Evolutionary conservation across 2,113 vertebrate species (phyloP).

Genomic region (Tapirus terrestris): DNA sequence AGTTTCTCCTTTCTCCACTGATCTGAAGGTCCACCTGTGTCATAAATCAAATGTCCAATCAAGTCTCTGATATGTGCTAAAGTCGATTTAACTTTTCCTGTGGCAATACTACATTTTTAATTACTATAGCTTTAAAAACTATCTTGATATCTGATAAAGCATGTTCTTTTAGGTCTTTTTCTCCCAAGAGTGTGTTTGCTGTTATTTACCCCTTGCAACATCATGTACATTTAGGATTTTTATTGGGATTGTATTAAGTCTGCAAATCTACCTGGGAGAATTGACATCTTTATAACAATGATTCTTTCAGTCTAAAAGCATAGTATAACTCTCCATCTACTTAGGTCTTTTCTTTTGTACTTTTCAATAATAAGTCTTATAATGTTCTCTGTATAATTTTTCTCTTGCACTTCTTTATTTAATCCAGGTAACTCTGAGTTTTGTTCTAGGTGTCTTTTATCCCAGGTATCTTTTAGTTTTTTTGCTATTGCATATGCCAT

Average conservation of each 20-base stretch:
- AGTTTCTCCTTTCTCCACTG: not conserved
- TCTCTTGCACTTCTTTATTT: not conserved
- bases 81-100: not conserved
- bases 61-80: not conserved
- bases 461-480: not conserved
- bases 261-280: not conserved
- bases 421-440: not conserved
- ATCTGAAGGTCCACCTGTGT: not conserved
- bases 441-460: not conserved
- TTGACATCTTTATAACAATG: not conserved
- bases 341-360: not conserved
- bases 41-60: constrained; percentile 30
- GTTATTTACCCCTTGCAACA: constrained; percentile 5
- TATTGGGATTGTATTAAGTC: not conserved
- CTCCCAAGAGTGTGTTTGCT: not conserved
- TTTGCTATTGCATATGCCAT: not conserved
- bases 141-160: not conserved
- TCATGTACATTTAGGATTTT: not conserved
- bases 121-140: not conserved
- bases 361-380: not conserved
- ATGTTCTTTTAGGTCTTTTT: not conserved
- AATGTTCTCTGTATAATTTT: not conserved
- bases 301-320: constrained; percentile 33
- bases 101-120: not conserved
- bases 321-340: not conserved